Evolutionary conservation across 2,113 vertebrate genomes (phyloP), one percentile per base, ranked within the genome.

Genomic region (Zootoca vivipara): DNA sequence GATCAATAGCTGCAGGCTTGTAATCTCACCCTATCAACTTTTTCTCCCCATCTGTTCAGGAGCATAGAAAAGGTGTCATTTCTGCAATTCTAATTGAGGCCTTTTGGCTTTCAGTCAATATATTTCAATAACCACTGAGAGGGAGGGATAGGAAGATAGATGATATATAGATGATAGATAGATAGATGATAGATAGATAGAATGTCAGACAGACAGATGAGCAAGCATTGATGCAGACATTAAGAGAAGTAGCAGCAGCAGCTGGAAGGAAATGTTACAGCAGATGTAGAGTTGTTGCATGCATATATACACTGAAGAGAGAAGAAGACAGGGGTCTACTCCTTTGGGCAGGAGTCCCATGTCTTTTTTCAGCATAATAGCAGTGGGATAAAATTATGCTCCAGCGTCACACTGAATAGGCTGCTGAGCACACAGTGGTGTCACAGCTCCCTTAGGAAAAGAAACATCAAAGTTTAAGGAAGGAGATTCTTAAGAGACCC

Each of bases 391-490:
- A 74, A 72, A 62, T 13, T 26, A 24, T 73, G 35, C 35, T 46
- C 58, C 33, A n/a, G 9, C 9, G 56, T 20, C 30, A 65, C 20
- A 80, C n/a, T 35, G 35, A 74, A 70, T 26, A 73, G 56, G 30
- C 33, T 0, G 0, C 26, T 73, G 30, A 4, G 40, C 69, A 38
- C 2, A 9, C n/a, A 6, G 0, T 67, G 75, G 69, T 30, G 78
- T n/a, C 35, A 46, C 40, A 13, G 78, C 30, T 46, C 13, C 64
- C 7, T 56, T 35, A 18, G 86, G 46, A 22, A 67, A 83, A 35
- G 16, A 16, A 81, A 30, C 38, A 38, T 26, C 13, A n/a, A 3
- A 75, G 1, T 7, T 69, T 22, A 78, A n/a, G 22, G 72, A 69
- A 22, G 24, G 58, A 40, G 33, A 26, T 75, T 75, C 12, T 86